A percentile compares a stretch with the other conserved stretches of the same genome.
Conservation (phyloP, 2,113 vertebrate species). For the Lota lota region DNA sequence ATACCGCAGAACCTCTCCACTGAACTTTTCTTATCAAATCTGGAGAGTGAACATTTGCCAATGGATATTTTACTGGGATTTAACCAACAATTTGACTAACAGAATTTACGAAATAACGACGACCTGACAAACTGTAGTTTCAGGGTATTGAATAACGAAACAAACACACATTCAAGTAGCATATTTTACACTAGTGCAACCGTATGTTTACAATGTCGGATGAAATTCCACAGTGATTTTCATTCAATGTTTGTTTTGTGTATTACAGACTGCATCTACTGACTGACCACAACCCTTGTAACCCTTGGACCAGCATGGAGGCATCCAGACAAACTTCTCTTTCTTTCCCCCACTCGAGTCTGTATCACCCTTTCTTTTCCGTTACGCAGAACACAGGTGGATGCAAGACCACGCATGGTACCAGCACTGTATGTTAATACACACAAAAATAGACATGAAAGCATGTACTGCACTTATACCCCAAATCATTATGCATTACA, state of each 20-base stretch:
- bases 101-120: too few relatives aligned
- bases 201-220: too few relatives aligned
- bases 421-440: conserved; percentile 64
- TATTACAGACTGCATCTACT: conserved; percentile 34
- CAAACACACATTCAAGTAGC: too few relatives aligned
- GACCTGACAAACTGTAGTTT: too few relatives aligned
- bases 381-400: conserved; percentile 13
- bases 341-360: conserved; percentile 20
- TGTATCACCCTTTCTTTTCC: conserved; percentile 4
- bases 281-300: conserved; percentile 29
- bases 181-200: too few relatives aligned
- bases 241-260: neutral
- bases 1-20: too few relatives aligned
- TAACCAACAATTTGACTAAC: too few relatives aligned
- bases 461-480: conserved; percentile 60
- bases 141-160: too few relatives aligned
- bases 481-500: conserved; percentile 57
- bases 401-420: conserved; percentile 51
- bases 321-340: conserved; percentile 15
- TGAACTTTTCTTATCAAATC: too few relatives aligned
- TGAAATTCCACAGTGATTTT: too few relatives aligned
- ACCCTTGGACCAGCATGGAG: conserved; percentile 53
- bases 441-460: conserved; percentile 27
- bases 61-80: too few relatives aligned
- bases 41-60: too few relatives aligned